Conservation (phyloP, 2,113 vertebrate genomes). For the Clinocottus analis region DNA sequence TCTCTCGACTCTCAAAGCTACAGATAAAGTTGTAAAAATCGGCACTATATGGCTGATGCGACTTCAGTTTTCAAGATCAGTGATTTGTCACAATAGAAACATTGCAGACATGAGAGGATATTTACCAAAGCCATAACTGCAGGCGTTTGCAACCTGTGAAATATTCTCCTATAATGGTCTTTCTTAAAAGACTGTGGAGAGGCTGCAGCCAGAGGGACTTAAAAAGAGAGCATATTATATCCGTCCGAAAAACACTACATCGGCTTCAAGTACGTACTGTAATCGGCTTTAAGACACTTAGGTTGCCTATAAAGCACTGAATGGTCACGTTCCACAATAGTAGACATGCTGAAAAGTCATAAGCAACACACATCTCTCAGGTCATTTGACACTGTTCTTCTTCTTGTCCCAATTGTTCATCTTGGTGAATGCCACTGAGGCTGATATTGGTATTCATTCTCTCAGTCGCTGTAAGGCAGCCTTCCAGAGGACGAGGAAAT, state of each 20-base stretch:
- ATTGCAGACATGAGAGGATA: not conserved
- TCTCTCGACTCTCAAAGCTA: not conserved
- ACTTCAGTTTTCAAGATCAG: not conserved
- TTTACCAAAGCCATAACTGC: not conserved
- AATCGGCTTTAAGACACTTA: not conserved
- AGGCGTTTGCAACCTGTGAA: conserved; percentile 1
- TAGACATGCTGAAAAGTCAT: conserved; percentile 1
- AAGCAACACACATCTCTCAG: not conserved
- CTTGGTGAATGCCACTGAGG: not conserved
- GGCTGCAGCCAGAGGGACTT: not conserved
- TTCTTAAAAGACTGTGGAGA: too few relatives aligned
- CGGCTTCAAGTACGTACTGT: not conserved
- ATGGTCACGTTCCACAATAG: conserved; percentile 9
- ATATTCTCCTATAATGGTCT: not conserved
- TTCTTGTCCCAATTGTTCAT: not conserved
- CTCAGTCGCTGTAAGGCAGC: not conserved
- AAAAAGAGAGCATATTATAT: not conserved
- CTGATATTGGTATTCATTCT: not conserved
- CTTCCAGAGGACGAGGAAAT: not conserved
- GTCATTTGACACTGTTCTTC: not conserved
- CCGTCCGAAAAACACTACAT: not conserved
- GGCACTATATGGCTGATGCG: not conserved
- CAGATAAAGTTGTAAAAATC: not conserved
- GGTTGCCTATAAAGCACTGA: conserved; percentile 14
- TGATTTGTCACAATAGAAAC: conserved; percentile 6